A percentile compares a stretch with the other conserved stretches of the same genome.
Conservation (phyloP, 2,888 invertebrate genomes). For the Mantis religiosa region DNA sequence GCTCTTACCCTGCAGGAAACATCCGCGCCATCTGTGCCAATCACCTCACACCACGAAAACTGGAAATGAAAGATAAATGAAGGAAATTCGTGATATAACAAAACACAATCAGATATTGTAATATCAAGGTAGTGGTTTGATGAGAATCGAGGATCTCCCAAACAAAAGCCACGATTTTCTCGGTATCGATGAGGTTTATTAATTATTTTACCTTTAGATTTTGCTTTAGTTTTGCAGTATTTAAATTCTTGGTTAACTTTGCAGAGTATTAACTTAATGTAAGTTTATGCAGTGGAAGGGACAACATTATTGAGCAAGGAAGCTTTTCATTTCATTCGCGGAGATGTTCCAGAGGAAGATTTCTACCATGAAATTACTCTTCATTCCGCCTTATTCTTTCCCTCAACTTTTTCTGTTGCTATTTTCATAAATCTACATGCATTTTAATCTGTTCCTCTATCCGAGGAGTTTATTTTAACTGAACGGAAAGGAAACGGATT, state of each 20-base stretch:
- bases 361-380: slow-evolving; percentile 11
- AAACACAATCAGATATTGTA: no score
- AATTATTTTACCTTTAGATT: background rate
- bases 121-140: no score
- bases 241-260: background rate
- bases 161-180: no score
- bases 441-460: slow-evolving; percentile 8
- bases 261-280: background rate
- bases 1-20: no score
- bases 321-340: background rate
- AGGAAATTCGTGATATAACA: no score
- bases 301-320: background rate
- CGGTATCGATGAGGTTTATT: background rate
- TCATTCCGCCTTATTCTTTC: background rate
- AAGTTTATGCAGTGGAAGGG: background rate
- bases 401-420: background rate
- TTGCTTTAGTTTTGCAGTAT: background rate
- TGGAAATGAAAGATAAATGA: no score
- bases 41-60: no score
- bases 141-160: no score
- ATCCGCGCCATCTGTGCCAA: no score
- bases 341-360: background rate
- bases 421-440: slow-evolving; percentile 14
- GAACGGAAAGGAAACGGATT: background rate
- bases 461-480: background rate